phyloP scores from a whole-genome alignment of 2,113 vertebrate species.

The Pluvialis apricaria region DNA sequence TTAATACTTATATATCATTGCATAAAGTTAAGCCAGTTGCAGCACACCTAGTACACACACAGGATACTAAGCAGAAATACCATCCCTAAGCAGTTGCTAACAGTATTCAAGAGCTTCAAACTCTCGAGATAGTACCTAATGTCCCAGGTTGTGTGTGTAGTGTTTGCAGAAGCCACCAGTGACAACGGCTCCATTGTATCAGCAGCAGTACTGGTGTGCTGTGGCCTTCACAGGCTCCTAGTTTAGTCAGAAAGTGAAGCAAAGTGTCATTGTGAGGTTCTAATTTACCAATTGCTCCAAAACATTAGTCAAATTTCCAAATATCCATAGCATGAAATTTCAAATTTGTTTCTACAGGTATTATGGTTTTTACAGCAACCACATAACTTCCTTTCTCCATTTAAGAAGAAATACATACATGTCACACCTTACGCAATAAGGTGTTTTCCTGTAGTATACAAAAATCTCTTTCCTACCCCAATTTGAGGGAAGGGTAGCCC shows the following conservation, averaged over 20 bases:
- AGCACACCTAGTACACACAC: neutral
- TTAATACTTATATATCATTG: neutral
- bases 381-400: neutral
- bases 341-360: neutral
- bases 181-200: neutral
- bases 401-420: neutral
- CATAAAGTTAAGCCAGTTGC: neutral
- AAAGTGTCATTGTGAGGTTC: neutral
- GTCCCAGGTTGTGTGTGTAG: neutral
- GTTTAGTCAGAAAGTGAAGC: neutral
- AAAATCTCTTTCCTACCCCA: neutral
- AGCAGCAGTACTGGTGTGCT: neutral
- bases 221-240: neutral
- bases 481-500: accelerated
- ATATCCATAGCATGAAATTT: neutral
- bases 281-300: neutral
- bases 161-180: neutral
- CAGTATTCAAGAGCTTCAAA: neutral
- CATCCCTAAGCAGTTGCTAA: neutral
- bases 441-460: neutral
- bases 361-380: neutral
- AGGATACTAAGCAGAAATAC: neutral
- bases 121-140: neutral
- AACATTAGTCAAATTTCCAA: neutral
- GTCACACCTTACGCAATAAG: neutral